These are phyloP conservation scores for Stegana nigrithorax DNA, from an alignment of 2,888 invertebrate species.

Conservation along the genomic window DNA sequence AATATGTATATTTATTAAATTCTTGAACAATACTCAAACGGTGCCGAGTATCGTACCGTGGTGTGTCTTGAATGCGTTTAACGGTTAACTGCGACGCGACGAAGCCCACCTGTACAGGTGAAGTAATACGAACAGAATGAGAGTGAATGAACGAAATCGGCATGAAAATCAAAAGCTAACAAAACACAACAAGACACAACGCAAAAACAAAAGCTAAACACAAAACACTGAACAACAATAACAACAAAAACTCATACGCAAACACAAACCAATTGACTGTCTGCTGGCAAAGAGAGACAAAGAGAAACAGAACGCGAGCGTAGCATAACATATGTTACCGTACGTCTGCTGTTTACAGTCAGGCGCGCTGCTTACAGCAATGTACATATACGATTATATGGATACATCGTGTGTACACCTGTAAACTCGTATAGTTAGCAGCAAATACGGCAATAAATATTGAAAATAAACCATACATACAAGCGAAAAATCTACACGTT, in stretches of 20 bases:
- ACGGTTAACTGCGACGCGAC: slow-evolving; percentile 34
- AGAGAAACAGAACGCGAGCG: not conserved
- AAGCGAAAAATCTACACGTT: too few species aligned
- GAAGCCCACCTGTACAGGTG: slow-evolving; percentile 64
- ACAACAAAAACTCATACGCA: not conserved
- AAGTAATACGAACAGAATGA: slow-evolving; percentile 67
- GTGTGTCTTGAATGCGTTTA: not conserved
- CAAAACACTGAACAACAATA: not conserved
- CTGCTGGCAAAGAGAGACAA: not conserved
- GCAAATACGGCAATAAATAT: too few species aligned
- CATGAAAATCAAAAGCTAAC: slow-evolving; percentile 24
- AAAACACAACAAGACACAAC: not conserved
- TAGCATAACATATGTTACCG: not conserved
- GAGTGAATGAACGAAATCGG: slow-evolving; percentile 29
- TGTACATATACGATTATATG: too few species aligned
- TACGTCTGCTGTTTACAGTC: not conserved
- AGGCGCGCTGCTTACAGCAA: not conserved
- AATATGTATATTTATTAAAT: too few species aligned
- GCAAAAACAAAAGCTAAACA: slow-evolving; percentile 10
- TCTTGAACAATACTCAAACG: too few species aligned
- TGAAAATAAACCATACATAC: too few species aligned
- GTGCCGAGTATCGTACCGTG: too few species aligned
- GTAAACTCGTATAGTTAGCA: too few species aligned
- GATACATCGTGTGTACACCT: too few species aligned
- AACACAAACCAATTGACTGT: slow-evolving; percentile 2